These are phyloP conservation scores for Sternarchorhynchus goeldii DNA, from an alignment of 2,797 vertebrate genomes.

Conservation along the genomic window DNA sequence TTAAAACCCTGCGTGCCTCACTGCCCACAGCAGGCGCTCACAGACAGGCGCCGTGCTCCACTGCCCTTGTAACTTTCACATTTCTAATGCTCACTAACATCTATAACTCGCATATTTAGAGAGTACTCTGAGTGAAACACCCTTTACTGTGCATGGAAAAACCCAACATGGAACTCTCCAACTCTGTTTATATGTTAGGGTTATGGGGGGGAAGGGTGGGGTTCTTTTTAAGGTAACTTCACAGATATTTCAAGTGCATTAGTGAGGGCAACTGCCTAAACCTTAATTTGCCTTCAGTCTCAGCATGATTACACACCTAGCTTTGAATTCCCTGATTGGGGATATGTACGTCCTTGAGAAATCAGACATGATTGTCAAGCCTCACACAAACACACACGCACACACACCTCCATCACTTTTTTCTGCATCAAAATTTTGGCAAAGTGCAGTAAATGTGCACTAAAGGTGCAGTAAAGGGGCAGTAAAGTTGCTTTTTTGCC, in stretches of 20 bases:
- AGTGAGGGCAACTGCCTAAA: background rate
- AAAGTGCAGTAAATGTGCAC: background rate
- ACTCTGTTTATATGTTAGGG: background rate
- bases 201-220: no score
- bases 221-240: no score
- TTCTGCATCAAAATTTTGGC: conserved; percentile 39
- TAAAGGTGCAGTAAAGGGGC: no score
- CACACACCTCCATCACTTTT: conserved; percentile 3
- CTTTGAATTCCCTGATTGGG: background rate
- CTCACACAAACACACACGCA: conserved; percentile 1
- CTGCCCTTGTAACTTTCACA: conserved; percentile 36
- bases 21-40: conserved; percentile 24
- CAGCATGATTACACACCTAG: background rate
- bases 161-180: conserved; percentile 28
- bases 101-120: conserved; percentile 46
- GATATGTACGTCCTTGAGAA: background rate
- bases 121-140: conserved; percentile 41
- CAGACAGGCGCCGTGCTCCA: conserved; percentile 27
- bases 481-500: conserved; percentile 39
- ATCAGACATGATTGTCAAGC: background rate
- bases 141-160: conserved; percentile 41
- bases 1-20: conserved; percentile 40
- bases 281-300: background rate
- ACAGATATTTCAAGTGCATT: background rate
- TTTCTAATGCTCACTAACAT: conserved; percentile 38